phyloP scores from a whole-genome alignment of 2,113 vertebrate genomes.

The Takifugu bimaculatus region DNA sequence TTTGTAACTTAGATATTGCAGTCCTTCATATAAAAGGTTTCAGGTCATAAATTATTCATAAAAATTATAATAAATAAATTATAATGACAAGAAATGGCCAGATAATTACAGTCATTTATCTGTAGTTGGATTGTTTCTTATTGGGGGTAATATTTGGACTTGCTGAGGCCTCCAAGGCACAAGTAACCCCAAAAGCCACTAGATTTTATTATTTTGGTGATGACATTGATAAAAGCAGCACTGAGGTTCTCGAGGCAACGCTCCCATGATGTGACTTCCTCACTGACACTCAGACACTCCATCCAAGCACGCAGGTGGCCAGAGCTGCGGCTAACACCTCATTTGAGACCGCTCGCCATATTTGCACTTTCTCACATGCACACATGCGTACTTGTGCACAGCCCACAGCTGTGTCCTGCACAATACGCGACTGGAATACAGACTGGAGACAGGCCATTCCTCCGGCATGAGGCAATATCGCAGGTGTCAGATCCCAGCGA shows the following conservation, averaged over 20 bases:
- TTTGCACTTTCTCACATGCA: constrained; percentile 24
- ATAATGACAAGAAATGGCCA: no score
- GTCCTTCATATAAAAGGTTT: no score
- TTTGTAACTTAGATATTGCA: no score
- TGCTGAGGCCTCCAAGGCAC: no score
- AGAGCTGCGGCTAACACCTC: constrained; percentile 55
- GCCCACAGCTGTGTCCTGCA: constrained; percentile 66
- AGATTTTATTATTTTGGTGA: constrained; percentile 13
- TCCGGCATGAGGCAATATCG: constrained; percentile 59
- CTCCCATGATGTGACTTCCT: constrained; percentile 24
- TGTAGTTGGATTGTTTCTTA: no score
- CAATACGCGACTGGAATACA: constrained; percentile 42
- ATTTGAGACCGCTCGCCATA: constrained; percentile 13
- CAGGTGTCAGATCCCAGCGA: constrained; percentile 64
- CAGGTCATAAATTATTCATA: no score
- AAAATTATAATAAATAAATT: no score
- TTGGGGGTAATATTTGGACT: no score
- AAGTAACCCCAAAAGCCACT: no score
- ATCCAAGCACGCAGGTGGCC: constrained; percentile 39
- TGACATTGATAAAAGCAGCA: constrained; percentile 34
- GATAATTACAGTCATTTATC: no score
- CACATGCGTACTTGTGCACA: constrained; percentile 14
- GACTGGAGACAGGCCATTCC: constrained; percentile 55
- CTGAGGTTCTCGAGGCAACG: constrained; percentile 25
- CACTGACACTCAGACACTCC: constrained; percentile 19